phyloP scores from a whole-genome alignment of 2,113 vertebrate species.

The Cardinalis cardinalis region DNA sequence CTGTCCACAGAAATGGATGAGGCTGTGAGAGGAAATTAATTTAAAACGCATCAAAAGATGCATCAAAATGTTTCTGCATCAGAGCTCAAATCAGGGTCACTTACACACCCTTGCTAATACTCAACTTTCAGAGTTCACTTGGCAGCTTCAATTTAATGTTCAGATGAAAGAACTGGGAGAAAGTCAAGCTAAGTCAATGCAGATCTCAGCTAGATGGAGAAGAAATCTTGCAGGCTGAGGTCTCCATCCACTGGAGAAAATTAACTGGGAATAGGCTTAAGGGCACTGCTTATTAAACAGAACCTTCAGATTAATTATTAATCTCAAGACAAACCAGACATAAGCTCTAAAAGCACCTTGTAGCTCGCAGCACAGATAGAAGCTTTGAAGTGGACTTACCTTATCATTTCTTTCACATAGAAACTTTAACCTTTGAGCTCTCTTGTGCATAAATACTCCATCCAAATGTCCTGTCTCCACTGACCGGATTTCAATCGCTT shows the following conservation, averaged over 20 bases:
- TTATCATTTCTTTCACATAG: conserved; percentile 99
- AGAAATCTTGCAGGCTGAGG: neutral
- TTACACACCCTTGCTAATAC: neutral
- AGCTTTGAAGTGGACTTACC: conserved; percentile 79
- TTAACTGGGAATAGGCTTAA: neutral
- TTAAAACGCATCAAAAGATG: neutral
- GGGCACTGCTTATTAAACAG: neutral
- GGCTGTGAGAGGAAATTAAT: neutral
- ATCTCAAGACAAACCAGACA: conserved; percentile 50
- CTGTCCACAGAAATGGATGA: neutral
- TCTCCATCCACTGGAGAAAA: neutral
- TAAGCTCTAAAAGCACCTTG: conserved; percentile 59
- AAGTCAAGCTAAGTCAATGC: neutral
- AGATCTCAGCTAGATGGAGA: neutral
- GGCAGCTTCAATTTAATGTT: neutral
- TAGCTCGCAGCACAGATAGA: conserved; percentile 51
- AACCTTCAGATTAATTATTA: conserved; percentile 59
- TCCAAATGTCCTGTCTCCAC: conserved; percentile 99
- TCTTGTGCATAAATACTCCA: conserved; percentile 99
- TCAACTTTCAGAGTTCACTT: neutral
- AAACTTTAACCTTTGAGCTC: conserved; percentile 99
- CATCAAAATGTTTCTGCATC: neutral
- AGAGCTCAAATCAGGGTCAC: neutral
- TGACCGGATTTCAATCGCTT: conserved; percentile 99
- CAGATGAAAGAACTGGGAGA: neutral